Base-by-base conservation (phyloP, 1,140 invertebrate species). In the Reticulitermes speratus region DNA sequence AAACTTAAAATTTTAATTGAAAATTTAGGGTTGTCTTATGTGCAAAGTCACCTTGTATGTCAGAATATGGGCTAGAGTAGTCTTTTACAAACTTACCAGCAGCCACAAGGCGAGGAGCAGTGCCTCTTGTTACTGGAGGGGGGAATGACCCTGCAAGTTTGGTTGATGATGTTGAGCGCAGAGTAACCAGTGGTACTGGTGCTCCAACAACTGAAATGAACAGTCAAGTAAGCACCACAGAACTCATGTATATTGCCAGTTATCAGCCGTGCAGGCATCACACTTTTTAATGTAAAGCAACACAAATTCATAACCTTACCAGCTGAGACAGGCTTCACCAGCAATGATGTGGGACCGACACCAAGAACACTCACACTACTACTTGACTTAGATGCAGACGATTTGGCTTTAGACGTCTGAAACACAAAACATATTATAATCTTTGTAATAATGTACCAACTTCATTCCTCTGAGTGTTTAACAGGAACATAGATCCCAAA, bases 61-160 rank as follows among this genome's bases (percentile, higher is more conserved):
- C 38, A 38, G 38, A 2, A 38, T 5, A 38, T 2, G 38, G 38
- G 38, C 38, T 38, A 38, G 2, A 38, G 38, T 38, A 38, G 38
- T 38, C 38, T 38, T 38, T 38, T 38, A 21, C 19, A 30, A 8
- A n/a, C 65, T 75, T 86, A 92, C 92, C 90, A 89, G 92, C 90
- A 86, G 93, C 91, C 87, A 93, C 87, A 84, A 93, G 89, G 86
- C 93, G 90, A 21, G 93, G 92, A n/a, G 92, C 92, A 30, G 92
- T 91, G n/a, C 91, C 90, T 32, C 92, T 89, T 44, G 91, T 90
- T 55, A 91, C 86, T 86, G 91, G 89, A 75, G 91, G 87, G 12
- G 91, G 84, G 87, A 91, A 91, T 87, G 89, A 88, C 82, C 90
- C 89, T 32, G 89, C 87, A 32, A 90, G 87, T 88, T 92, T 92